Conservation (phyloP, 2,888 invertebrate genomes). For the Heliconius aoede region DNA sequence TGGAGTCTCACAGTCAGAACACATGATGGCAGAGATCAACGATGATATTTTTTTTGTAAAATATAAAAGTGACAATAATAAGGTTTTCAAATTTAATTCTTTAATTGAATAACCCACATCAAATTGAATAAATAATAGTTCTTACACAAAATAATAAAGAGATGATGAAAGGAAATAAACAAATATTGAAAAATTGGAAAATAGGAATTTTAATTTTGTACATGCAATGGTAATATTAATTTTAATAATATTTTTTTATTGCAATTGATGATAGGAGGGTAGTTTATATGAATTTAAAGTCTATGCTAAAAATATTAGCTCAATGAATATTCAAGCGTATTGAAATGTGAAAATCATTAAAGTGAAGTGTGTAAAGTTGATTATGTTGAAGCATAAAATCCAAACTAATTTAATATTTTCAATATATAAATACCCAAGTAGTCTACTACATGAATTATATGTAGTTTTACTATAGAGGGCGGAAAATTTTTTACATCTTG, state of each 20-base stretch:
- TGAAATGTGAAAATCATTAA: neutral
- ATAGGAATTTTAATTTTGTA: neutral
- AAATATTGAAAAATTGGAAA: neutral
- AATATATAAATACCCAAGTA: neutral
- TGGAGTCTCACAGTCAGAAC: no score
- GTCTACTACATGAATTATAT: neutral
- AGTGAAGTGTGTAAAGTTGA: neutral
- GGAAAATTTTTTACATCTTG: neutral
- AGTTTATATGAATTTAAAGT: neutral
- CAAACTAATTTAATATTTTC: neutral
- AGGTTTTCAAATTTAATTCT: neutral
- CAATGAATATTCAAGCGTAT: slow-evolving; percentile 20
- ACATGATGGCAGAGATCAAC: no score
- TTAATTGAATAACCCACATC: neutral
- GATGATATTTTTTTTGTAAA: no score
- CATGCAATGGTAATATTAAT: neutral
- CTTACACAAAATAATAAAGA: no score
- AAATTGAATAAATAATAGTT: no score
- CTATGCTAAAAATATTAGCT: slow-evolving; percentile 11
- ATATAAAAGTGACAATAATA: no score
- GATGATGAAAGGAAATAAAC: neutral
- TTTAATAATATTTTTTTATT: neutral
- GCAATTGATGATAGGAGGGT: neutral
- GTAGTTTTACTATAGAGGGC: neutral
- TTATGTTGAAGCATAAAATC: slow-evolving; percentile 27